phyloP scores from a whole-genome alignment of 2,797 vertebrate genomes.

The Mormyrus proboscirostris region DNA sequence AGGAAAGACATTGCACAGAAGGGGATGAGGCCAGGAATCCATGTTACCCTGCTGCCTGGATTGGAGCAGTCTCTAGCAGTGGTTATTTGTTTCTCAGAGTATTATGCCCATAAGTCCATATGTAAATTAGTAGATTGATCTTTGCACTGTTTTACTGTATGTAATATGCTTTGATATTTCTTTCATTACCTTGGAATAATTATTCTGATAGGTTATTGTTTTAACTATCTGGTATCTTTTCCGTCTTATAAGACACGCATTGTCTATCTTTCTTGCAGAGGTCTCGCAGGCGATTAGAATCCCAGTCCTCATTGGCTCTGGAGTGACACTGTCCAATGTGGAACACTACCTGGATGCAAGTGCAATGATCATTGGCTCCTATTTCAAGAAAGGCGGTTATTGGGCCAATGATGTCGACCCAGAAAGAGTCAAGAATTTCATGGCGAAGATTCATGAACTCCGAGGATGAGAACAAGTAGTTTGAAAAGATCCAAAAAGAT shows the following conservation, averaged over 20 bases:
- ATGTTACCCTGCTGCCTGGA: neutral
- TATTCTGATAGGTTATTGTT: neutral
- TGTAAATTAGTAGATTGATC: neutral
- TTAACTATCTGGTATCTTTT: neutral
- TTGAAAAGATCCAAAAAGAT: neutral
- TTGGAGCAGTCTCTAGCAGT: neutral
- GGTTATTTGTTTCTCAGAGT: neutral
- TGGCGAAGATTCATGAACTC: slow-evolving; percentile 61
- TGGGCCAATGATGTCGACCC: slow-evolving; percentile 69
- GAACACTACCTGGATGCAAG: slow-evolving; percentile 63
- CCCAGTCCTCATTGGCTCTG: slow-evolving; percentile 78
- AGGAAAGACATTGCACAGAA: neutral
- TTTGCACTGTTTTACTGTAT: neutral
- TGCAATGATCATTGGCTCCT: slow-evolving; percentile 73
- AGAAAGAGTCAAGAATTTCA: slow-evolving; percentile 66
- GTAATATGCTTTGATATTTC: neutral
- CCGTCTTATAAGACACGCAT: neutral
- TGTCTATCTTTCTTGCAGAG: slow-evolving; percentile 48
- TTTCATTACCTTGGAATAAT: neutral
- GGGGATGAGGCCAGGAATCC: neutral
- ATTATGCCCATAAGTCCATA: neutral
- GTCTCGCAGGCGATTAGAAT: slow-evolving; percentile 65
- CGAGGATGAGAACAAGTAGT: slow-evolving; percentile 26
- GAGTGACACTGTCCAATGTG: slow-evolving; percentile 72
- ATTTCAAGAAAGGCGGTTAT: slow-evolving; percentile 73